Percentiles rank a stretch among this genome's conserved stretches.
Conservation (phyloP, 2,113 vertebrate species). For the zebrafish (Danio rerio) region DNA sequence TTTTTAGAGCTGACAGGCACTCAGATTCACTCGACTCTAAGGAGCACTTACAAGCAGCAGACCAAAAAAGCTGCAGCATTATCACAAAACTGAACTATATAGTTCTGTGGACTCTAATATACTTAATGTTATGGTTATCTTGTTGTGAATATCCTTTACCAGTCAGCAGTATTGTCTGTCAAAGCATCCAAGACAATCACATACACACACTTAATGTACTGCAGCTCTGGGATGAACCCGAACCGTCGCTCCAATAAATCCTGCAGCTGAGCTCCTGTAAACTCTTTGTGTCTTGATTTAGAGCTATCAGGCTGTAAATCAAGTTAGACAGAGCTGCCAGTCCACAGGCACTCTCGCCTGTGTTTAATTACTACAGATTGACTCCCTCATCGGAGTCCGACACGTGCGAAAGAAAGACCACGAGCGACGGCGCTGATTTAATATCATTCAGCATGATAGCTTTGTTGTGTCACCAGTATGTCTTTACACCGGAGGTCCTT, state of each 20-base stretch:
- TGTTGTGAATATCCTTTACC: not conserved
- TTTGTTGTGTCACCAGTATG: not conserved
- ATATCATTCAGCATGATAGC: not conserved
- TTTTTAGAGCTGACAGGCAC: too few species aligned
- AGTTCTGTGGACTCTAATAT: too few species aligned
- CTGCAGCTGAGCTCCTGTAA: conserved; percentile 35
- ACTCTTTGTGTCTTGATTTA: conserved; percentile 53
- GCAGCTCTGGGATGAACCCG: not conserved
- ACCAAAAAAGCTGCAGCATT: too few species aligned
- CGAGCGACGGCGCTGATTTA: conserved; percentile 15
- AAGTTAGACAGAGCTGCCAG: conserved; percentile 54
- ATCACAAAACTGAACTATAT: too few species aligned
- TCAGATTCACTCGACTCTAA: too few species aligned
- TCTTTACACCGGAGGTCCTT: conserved; percentile 14
- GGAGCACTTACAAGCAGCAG: too few species aligned
- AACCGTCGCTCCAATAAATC: conserved; percentile 2
- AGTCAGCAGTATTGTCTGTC: not conserved
- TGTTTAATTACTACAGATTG: conserved; percentile 54
- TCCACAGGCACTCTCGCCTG: conserved; percentile 48
- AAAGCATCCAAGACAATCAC: not conserved
- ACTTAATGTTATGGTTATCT: too few species aligned
- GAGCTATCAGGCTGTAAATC: conserved; percentile 46
- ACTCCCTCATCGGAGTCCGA: conserved; percentile 49
- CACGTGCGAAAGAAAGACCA: conserved; percentile 36
- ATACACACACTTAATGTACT: not conserved